phyloP scores from a whole-genome alignment of 2,113 vertebrate species.

The Platysteira castanea region DNA sequence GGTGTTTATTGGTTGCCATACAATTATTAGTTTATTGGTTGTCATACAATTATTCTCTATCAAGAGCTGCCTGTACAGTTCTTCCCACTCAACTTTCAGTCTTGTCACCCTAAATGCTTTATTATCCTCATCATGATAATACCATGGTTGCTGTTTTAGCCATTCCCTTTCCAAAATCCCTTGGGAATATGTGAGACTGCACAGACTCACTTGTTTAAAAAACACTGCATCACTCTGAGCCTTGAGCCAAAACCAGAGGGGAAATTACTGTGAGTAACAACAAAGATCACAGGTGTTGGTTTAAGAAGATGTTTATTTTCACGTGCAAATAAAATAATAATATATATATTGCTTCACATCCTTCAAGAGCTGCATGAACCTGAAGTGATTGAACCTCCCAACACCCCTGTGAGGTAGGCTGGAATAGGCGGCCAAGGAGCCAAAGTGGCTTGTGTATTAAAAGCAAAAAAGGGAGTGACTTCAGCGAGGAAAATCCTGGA shows the following conservation, averaged over 20 bases:
- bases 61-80: not conserved
- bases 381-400: conserved; percentile 1
- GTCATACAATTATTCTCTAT: not conserved
- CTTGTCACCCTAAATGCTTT: not conserved
- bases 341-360: not conserved
- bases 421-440: not conserved
- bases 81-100: not conserved
- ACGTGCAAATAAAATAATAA: conserved; percentile 31
- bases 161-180: not conserved
- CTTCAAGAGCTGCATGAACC: conserved; percentile 3
- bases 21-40: too few species aligned
- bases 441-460: not conserved
- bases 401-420: conserved; percentile 52
- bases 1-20: not conserved
- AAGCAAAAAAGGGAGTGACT: conserved; percentile 53
- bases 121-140: not conserved
- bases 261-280: not conserved
- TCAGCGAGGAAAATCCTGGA: not conserved
- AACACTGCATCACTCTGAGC: not conserved
- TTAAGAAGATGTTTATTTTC: conserved; percentile 37
- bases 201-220: not conserved
- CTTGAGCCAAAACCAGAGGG: not conserved
- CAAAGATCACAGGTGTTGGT: not conserved
- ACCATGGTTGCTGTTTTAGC: not conserved
- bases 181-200: not conserved